These are phyloP conservation scores for Gobio gobio DNA, from an alignment of 2,113 vertebrate species.

Conservation along the genomic window DNA sequence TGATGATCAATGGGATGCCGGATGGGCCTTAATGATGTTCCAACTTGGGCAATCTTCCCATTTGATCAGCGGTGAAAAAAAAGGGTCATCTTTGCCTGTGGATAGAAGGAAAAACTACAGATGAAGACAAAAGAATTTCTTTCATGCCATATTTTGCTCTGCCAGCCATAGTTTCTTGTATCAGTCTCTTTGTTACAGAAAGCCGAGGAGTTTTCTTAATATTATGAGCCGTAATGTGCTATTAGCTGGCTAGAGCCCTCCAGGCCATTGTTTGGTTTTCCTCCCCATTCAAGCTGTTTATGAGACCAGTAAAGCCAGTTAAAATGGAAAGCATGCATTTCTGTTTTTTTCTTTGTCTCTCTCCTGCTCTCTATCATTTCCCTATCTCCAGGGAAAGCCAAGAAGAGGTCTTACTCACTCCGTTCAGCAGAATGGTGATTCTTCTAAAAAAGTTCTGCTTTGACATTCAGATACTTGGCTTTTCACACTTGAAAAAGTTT, in stretches of 20 bases:
- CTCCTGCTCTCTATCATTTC: constrained; percentile 13
- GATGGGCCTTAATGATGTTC: constrained; percentile 56
- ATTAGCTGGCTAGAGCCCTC: background rate
- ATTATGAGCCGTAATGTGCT: constrained; percentile 1
- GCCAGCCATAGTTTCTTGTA: background rate
- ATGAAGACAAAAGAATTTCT: constrained; percentile 28
- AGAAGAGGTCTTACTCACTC: background rate
- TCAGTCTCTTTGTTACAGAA: background rate
- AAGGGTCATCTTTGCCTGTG: background rate
- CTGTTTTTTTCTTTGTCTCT: constrained; percentile 15
- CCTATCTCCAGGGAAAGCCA: background rate
- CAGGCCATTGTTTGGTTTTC: background rate
- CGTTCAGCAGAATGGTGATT: background rate
- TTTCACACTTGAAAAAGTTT: background rate
- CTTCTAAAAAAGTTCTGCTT: background rate
- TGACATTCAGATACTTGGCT: background rate
- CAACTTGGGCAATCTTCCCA: constrained; percentile 44
- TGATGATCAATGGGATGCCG: constrained; percentile 53
- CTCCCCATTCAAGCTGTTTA: no score
- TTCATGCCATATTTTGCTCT: background rate
- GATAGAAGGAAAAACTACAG: constrained; percentile 3
- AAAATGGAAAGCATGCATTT: constrained; percentile 8
- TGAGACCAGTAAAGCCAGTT: background rate
- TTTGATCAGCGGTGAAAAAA: constrained; percentile 45
- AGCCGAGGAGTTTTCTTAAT: background rate